Base-by-base conservation (phyloP, 2,797 vertebrate genomes). In the Astyanax mexicanus region DNA sequence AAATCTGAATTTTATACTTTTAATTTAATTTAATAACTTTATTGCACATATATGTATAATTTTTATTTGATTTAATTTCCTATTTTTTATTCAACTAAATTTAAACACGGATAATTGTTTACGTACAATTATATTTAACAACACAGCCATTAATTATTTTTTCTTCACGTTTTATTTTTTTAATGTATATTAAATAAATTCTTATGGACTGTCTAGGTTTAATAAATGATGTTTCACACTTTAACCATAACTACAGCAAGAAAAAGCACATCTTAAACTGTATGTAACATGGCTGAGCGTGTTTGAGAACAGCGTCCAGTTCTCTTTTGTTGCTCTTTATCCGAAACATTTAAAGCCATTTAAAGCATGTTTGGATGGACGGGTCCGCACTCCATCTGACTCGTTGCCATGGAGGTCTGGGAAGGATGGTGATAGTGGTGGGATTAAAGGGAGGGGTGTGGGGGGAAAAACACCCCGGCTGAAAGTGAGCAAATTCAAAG, bases 401-500 rank as follows among this genome's bases (percentile, higher is more conserved):
- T 81, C 81, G 86, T 84, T 89, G 89, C 88, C 87, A 78, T 84
- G 84, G 83, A 81, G 83, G 81, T 87, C 81, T 83, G 84, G 83
- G 81, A 84, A 61, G 25, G 49, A 52, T 52, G 19, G 38, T 29
- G 38, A 40, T 42, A 38, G 65, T 4, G 38, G 35, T 49, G 21
- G 52, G 23, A 32, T 19, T 13, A 12, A 52, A 83, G 81, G 85
- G 86, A 84, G 77, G 44, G 74, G 40, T 55, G 32, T 25, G 74
- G 40, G 52, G 27, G 25, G 23, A 81, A 88, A 82, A 88, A 90
- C 87, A 87, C 84, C 51, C 51, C 77, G 85, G 88, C 91, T 92
- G 88, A 93, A 93, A 93, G 92, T 87, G 91, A 93, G 89, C 91
- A 94, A 92, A 93, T 90, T 93, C 89, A 94, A 94, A 93, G 88